Percentiles rank a stretch among this genome's conserved stretches.
Evolutionary conservation across 2,797 vertebrate species (phyloP).

Genomic region (Falco concolor): DNA sequence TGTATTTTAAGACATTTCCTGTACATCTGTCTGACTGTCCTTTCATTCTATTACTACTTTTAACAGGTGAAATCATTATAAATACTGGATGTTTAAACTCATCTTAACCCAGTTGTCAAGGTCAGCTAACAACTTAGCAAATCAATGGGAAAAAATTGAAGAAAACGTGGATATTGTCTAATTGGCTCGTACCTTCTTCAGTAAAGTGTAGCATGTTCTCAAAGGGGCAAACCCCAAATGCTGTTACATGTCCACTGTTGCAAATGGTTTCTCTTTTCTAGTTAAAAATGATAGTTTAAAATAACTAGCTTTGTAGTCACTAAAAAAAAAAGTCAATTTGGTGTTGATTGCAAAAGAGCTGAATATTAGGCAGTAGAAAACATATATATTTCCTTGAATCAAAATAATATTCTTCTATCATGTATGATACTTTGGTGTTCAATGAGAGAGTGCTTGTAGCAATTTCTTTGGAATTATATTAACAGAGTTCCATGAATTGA

Average conservation of each 20-base stretch:
- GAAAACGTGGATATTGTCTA: background rate
- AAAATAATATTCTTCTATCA: background rate
- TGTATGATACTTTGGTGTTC: background rate
- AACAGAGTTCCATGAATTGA: background rate
- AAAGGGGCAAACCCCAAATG: background rate
- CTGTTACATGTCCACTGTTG: background rate
- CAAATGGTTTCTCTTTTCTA: background rate
- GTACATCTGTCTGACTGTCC: background rate
- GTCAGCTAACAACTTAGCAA: background rate
- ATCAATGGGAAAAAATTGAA: background rate
- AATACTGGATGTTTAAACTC: background rate
- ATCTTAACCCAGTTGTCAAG: background rate
- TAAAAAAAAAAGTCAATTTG: background rate
- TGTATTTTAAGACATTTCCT: background rate
- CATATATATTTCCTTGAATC: background rate
- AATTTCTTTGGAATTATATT: background rate
- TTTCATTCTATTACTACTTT: background rate
- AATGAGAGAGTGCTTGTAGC: background rate
- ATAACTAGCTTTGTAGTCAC: background rate
- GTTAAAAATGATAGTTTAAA: background rate
- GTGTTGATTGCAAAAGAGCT: background rate
- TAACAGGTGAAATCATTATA: background rate
- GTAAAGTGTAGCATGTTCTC: background rate
- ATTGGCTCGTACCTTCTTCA: background rate
- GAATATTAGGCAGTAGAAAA: background rate